Evolutionary conservation across 1,140 invertebrate species (phyloP).

Genomic region (Zaprionus capensis): DNA sequence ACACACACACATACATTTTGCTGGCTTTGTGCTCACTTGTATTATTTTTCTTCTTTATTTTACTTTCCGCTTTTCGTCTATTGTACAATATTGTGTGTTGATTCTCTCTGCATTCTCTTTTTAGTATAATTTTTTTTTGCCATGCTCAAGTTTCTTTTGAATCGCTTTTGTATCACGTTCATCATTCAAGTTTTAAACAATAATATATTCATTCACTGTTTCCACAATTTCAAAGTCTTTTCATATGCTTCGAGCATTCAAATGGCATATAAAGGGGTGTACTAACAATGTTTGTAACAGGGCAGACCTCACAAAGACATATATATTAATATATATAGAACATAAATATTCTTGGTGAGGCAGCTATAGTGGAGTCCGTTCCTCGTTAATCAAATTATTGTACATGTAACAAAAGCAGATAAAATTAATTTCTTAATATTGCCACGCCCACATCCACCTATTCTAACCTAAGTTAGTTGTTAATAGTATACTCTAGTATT

Average conservation of each 20-base stretch:
- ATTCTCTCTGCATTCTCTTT: slow-evolving; percentile 35
- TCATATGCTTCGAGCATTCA: background rate
- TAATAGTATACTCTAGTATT: no score
- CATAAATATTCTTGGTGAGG: no score
- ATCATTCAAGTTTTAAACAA: slow-evolving; percentile 63
- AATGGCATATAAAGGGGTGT: background rate
- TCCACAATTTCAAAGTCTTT: slow-evolving; percentile 21
- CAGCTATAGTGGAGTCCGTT: no score
- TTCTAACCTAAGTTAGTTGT: no score
- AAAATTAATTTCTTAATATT: no score
- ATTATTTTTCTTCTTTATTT: slow-evolving; percentile 55
- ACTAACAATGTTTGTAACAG: background rate
- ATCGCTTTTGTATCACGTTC: slow-evolving; percentile 54
- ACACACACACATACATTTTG: slow-evolving; percentile 33
- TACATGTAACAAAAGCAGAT: no score
- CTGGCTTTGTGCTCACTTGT: slow-evolving; percentile 55
- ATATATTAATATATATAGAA: no score
- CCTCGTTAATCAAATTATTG: no score
- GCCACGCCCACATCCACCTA: no score
- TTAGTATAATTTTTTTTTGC: slow-evolving; percentile 28
- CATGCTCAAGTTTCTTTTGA: slow-evolving; percentile 64
- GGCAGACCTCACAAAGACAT: no score
- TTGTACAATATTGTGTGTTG: slow-evolving; percentile 37
- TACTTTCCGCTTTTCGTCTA: slow-evolving; percentile 48
- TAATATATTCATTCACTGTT: slow-evolving; percentile 50